Evolutionary conservation across 2,797 vertebrate genomes (phyloP).

Genomic region (Epinephelus coioides): DNA sequence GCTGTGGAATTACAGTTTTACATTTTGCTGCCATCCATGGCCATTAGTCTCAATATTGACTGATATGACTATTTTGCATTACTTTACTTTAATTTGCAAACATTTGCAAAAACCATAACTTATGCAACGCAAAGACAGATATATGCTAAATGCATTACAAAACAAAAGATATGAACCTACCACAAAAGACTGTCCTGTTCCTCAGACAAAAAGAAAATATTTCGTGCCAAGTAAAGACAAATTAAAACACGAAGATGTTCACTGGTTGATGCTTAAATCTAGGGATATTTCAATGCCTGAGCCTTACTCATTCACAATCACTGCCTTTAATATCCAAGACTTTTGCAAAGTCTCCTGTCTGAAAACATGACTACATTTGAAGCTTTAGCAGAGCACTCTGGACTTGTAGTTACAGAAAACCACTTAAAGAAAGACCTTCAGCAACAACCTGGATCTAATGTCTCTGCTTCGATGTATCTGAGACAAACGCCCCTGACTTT

Average conservation of each 20-base stretch:
- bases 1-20: too few relatives aligned
- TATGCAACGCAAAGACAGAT: background rate
- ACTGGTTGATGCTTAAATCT: background rate
- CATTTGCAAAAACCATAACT: background rate
- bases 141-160: too few relatives aligned
- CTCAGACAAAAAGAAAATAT: background rate
- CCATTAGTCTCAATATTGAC: background rate
- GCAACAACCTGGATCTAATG: conserved; percentile 3
- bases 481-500: conserved; percentile 10
- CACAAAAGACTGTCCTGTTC: too few relatives aligned
- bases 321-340: background rate
- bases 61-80: background rate
- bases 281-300: background rate
- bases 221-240: background rate
- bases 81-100: background rate
- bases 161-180: too few relatives aligned
- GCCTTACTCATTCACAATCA: background rate
- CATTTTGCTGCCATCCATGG: too few relatives aligned
- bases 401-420: background rate
- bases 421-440: conserved; percentile 10
- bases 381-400: background rate
- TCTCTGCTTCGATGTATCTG: background rate
- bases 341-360: background rate
- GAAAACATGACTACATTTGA: background rate
- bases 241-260: background rate